Conservation (phyloP, 2,888 invertebrate genomes). For the Herminia tarsipennalis region DNA sequence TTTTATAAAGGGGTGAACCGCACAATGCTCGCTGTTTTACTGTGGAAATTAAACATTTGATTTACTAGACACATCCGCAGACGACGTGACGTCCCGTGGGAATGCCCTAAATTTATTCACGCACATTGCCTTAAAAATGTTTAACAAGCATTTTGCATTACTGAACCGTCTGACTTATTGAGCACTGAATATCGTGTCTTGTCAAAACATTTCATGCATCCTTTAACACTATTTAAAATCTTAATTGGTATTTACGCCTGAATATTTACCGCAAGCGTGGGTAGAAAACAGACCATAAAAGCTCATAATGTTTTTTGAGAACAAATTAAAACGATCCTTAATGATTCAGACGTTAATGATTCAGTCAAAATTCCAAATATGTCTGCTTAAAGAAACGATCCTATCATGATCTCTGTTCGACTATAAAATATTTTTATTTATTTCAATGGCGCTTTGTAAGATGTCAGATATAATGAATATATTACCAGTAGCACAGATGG, state of each 20-base stretch:
- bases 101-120: constrained; percentile 51
- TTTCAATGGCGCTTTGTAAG: constrained; percentile 78
- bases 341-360: constrained; percentile 62
- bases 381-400: constrained; percentile 61
- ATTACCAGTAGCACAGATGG: constrained; percentile 79
- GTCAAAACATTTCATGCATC: constrained; percentile 55
- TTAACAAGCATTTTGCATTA: constrained; percentile 64
- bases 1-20: constrained; percentile 55
- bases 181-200: constrained; percentile 46
- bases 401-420: constrained; percentile 59
- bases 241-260: constrained; percentile 53
- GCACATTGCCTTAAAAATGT: constrained; percentile 60
- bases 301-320: constrained; percentile 50
- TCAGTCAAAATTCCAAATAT: constrained; percentile 59
- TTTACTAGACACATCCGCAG: constrained; percentile 70
- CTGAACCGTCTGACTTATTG: constrained; percentile 43
- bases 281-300: constrained; percentile 51
- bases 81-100: constrained; percentile 67
- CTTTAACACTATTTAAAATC: constrained; percentile 57
- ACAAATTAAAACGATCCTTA: constrained; percentile 64
- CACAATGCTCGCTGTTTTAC: constrained; percentile 68
- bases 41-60: constrained; percentile 78
- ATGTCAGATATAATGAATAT: constrained; percentile 83
- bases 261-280: constrained; percentile 52
- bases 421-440: constrained; percentile 79